Evolutionary conservation across 2,113 vertebrate genomes (phyloP).

Genomic region (Rhabdomys dilectus): DNA sequence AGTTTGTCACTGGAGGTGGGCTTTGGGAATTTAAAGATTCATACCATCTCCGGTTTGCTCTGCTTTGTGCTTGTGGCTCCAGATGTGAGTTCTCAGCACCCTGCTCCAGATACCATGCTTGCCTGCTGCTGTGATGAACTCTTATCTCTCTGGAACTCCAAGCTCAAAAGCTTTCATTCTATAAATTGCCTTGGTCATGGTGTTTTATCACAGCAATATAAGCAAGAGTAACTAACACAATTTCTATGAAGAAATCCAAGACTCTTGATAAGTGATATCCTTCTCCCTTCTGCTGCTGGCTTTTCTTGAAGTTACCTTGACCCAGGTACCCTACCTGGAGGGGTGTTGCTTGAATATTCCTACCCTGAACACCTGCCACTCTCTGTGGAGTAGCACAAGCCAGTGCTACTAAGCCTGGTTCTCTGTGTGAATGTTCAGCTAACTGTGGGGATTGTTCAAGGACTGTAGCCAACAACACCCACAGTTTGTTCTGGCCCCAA

Average conservation of each 20-base stretch:
- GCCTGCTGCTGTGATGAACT: background rate
- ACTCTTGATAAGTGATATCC: background rate
- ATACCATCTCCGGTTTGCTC: accelerated
- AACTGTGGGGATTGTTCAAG: slow-evolving; percentile 73
- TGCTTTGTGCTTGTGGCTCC: background rate
- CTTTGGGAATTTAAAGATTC: background rate
- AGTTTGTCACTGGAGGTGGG: background rate
- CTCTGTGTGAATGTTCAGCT: slow-evolving; percentile 77
- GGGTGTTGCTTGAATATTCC: background rate
- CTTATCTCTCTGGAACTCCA: background rate
- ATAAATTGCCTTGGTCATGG: background rate
- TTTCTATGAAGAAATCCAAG: background rate
- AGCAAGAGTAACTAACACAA: too few relatives aligned
- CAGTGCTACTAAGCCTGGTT: slow-evolving; percentile 63
- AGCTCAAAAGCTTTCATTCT: background rate
- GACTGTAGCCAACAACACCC: slow-evolving; percentile 82
- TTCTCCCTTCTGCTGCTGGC: accelerated
- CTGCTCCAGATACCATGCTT: background rate
- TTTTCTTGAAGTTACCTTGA: background rate
- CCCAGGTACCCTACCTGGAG: background rate
- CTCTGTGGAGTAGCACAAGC: background rate
- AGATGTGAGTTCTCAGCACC: background rate
- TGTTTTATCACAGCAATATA: background rate
- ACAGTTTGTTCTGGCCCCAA: slow-evolving; percentile 83
- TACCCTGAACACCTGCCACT: background rate